phyloP scores from a whole-genome alignment of 2,113 vertebrate species.

The Strigops habroptila region DNA sequence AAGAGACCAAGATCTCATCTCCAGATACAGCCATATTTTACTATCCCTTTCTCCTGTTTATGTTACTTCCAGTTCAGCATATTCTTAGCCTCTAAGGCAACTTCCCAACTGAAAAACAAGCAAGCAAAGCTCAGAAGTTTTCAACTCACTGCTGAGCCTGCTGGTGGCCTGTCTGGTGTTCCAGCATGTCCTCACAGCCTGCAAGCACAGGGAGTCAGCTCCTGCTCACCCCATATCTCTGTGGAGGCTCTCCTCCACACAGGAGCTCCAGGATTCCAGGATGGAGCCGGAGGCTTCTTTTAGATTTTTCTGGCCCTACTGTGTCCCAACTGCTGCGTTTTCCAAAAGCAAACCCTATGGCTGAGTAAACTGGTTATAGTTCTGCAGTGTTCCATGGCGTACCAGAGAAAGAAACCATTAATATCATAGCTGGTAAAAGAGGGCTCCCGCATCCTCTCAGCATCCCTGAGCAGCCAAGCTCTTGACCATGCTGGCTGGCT shows the following conservation, averaged over 20 bases:
- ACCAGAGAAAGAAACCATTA: background rate
- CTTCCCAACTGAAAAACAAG: background rate
- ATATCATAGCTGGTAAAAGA: background rate
- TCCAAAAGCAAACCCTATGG: background rate
- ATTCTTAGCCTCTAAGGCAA: background rate
- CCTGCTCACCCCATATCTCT: fast-evolving
- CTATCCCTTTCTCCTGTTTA: background rate
- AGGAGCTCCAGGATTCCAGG: background rate
- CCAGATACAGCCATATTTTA: background rate
- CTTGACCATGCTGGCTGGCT: background rate
- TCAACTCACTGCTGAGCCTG: background rate
- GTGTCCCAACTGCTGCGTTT: fast-evolving
- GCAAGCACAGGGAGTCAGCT: background rate
- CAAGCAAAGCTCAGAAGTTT: background rate
- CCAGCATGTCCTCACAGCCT: background rate
- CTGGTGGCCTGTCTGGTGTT: background rate
- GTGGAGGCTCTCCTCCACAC: background rate
- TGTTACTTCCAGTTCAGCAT: background rate
- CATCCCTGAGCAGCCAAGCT: background rate
- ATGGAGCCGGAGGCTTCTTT: background rate
- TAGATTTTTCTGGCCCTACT: background rate
- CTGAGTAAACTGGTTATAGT: background rate
- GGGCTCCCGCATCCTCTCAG: background rate
- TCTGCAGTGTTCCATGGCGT: background rate
- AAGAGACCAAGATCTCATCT: background rate